Conservation (phyloP, 2,113 vertebrate species). For the Mormoops blainvillei region DNA sequence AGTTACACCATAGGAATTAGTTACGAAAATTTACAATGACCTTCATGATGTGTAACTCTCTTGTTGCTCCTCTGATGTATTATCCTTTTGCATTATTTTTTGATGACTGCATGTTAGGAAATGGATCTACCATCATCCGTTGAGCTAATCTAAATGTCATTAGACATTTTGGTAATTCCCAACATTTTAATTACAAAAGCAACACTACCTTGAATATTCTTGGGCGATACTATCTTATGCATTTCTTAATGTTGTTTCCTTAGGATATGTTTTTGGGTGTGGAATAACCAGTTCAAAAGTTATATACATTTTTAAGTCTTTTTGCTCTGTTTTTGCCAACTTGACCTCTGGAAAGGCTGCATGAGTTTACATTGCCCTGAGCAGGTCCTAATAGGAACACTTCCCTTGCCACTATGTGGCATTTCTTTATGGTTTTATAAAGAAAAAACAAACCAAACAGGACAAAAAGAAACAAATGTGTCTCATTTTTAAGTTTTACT, state of each 20-base stretch:
- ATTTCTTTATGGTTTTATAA: not conserved
- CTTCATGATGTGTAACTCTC: not conserved
- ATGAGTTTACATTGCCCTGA: not conserved
- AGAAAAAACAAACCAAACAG: not conserved
- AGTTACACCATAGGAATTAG: not conserved
- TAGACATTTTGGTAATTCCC: not conserved
- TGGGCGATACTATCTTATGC: not conserved
- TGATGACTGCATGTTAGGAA: not conserved
- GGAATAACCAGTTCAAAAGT: not conserved
- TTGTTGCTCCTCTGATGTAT: not conserved
- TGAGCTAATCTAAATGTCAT: not conserved
- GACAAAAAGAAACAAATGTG: not conserved
- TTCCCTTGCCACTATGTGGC: not conserved
- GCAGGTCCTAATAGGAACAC: accelerated
- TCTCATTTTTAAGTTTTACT: not conserved
- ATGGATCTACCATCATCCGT: not conserved
- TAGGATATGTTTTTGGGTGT: not conserved
- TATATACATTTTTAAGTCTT: not conserved
- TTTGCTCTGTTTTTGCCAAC: not conserved
- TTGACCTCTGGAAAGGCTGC: not conserved
- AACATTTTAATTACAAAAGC: not conserved
- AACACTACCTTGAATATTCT: not conserved
- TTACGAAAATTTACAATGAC: not conserved
- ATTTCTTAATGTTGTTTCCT: not conserved
- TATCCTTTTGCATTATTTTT: not conserved